Conservation (phyloP, 2,888 invertebrate genomes). For the Thymelicus acteon region DNA sequence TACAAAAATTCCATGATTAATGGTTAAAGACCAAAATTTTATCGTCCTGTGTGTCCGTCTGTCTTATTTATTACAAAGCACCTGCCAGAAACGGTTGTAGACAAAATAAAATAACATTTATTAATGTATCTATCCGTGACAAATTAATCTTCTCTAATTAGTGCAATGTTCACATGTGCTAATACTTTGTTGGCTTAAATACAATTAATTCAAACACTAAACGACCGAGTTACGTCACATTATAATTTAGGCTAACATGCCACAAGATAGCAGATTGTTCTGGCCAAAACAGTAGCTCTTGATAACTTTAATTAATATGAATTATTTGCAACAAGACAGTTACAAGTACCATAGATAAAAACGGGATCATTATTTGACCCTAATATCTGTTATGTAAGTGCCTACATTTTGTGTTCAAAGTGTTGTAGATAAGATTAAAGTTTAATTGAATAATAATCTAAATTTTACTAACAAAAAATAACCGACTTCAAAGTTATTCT, state of each 20-base stretch:
- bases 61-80: no score
- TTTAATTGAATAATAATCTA: neutral
- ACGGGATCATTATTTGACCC: conserved; percentile 27
- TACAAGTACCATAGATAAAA: conserved; percentile 10
- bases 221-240: conserved; percentile 24
- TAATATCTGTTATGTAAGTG: conserved; percentile 23
- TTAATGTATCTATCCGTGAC: no score
- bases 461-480: no score
- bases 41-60: no score
- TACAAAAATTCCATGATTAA: no score
- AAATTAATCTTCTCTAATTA: no score
- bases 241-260: conserved; percentile 16
- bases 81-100: no score
- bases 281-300: conserved; percentile 21
- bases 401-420: neutral
- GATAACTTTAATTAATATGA: conserved; percentile 30
- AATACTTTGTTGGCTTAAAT: neutral
- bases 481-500: no score
- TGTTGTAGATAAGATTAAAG: neutral
- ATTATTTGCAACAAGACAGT: conserved; percentile 28
- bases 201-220: conserved; percentile 6
- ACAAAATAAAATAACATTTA: no score
- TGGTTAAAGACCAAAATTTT: no score
- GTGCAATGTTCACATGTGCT: no score
- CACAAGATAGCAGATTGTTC: conserved; percentile 6